Evolutionary conservation across 2,888 invertebrate species (phyloP).

Genomic region (Drosophila kambysellisi): DNA sequence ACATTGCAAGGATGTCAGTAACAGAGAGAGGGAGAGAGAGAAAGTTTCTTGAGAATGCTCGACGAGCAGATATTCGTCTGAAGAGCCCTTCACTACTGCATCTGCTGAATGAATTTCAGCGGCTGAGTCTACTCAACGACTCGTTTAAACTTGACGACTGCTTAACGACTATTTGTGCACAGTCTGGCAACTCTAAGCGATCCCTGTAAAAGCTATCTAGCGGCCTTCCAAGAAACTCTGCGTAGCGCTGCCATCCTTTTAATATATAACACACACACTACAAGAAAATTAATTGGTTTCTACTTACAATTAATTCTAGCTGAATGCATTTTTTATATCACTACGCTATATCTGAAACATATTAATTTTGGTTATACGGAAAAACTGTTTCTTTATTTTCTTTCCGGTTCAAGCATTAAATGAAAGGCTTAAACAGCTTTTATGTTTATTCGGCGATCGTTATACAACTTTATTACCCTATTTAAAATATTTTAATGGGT

Average conservation of each 20-base stretch:
- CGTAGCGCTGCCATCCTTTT: background rate
- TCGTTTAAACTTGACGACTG: background rate
- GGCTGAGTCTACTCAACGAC: background rate
- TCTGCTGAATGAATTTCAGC: background rate
- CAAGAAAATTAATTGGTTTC: background rate
- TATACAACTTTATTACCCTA: background rate
- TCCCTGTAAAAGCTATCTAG: background rate
- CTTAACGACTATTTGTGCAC: background rate
- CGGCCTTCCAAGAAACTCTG: background rate
- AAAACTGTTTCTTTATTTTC: background rate
- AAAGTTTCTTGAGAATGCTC: background rate
- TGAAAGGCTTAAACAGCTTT: background rate
- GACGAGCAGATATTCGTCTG: background rate
- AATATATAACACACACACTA: background rate
- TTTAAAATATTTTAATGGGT: background rate
- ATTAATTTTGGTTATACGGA: background rate
- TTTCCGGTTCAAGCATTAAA: background rate
- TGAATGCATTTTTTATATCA: background rate
- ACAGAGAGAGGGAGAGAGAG: background rate
- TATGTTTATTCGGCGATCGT: background rate
- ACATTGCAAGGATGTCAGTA: conserved; percentile 34
- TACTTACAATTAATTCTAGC: background rate
- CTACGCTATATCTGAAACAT: background rate
- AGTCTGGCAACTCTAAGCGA: background rate
- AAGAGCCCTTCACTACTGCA: background rate